Base-by-base conservation (phyloP, 2,888 invertebrate genomes). In the Candidula unifasciata region DNA sequence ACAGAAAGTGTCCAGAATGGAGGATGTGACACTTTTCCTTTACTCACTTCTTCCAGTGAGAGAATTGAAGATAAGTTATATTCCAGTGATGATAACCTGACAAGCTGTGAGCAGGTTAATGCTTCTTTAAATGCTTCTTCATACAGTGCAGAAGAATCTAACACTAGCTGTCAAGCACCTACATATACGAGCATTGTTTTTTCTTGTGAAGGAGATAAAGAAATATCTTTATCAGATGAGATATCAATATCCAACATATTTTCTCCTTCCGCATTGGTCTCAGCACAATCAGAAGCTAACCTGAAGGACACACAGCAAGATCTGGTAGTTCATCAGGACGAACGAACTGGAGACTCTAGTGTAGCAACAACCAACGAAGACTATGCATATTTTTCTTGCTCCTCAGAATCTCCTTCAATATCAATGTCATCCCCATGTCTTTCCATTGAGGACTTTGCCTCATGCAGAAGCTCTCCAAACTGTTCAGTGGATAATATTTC, bases 311-410 rank as follows among this genome's bases (percentile, higher is more conserved):
- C 33, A 60, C 8, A 35, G 35, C 60, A 78, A 35, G 33, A 78
- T 64, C 64, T 60, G 35, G 60, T 3, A 78, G n/a, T 78, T 3
- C 30, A n/a, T 0, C 5, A 71, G 54, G 71, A 69, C 71, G 80
- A 81, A 33, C 33, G 33, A 33, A 33, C 2, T 30, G 71, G 30
- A 2, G 71, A 69, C 13, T 44, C 73, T 33, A 81, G 71, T 30
- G 30, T 69, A 1, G 35, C 71, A 13, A 69, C 80, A 81, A 81
- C 80, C 27, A 54, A 54, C 64, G 84, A 84, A 35, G 84, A 84
- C 74, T 66, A 57, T 44, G 80, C 84, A 30, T 84, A 84, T 44
- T 84, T 84, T 60, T 84, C 84, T 8, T 84, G 84, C 54, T 80
- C 84, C 8, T 84, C 84, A 30, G 44, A 60, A 37, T 80, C 84